phyloP scores from a whole-genome alignment of 2,888 invertebrate species.

The Drosophila percnosoma region DNA sequence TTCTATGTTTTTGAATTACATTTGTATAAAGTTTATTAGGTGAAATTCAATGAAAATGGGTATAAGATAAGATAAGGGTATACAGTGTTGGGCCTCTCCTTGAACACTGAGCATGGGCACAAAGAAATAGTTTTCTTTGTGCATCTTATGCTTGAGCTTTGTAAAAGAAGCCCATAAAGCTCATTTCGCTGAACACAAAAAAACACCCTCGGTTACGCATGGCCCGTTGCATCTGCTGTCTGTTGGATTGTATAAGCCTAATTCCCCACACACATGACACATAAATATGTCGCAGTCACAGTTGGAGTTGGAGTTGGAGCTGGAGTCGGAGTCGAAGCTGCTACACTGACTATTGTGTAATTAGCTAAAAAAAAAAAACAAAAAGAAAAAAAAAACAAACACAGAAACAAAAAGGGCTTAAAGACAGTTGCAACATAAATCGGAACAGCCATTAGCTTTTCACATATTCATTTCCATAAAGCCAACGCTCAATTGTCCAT shows the following conservation, averaged over 20 bases:
- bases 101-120: neutral
- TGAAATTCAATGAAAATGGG: neutral
- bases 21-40: neutral
- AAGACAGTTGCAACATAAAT: slow-evolving; percentile 50
- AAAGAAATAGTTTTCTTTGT: slow-evolving; percentile 12
- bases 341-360: slow-evolving; percentile 76
- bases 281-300: slow-evolving; percentile 54
- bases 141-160: slow-evolving; percentile 12
- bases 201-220: slow-evolving; percentile 73
- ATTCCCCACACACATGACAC: slow-evolving; percentile 34
- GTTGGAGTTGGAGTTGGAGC: slow-evolving; percentile 12
- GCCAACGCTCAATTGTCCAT: slow-evolving; percentile 39
- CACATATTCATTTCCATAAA: slow-evolving; percentile 56
- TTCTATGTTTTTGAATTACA: neutral
- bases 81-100: neutral
- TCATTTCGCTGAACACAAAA: slow-evolving; percentile 52
- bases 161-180: slow-evolving; percentile 39
- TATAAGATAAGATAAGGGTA: neutral
- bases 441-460: slow-evolving; percentile 54
- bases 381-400: slow-evolving; percentile 43
- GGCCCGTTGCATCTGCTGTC: slow-evolving; percentile 42
- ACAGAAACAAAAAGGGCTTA: slow-evolving; percentile 2
- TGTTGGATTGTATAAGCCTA: slow-evolving; percentile 65
- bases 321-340: slow-evolving; percentile 17
- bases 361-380: slow-evolving; percentile 62